These are phyloP conservation scores for Eudemis profundana DNA, from an alignment of 2,888 invertebrate genomes.

Conservation along the genomic window DNA sequence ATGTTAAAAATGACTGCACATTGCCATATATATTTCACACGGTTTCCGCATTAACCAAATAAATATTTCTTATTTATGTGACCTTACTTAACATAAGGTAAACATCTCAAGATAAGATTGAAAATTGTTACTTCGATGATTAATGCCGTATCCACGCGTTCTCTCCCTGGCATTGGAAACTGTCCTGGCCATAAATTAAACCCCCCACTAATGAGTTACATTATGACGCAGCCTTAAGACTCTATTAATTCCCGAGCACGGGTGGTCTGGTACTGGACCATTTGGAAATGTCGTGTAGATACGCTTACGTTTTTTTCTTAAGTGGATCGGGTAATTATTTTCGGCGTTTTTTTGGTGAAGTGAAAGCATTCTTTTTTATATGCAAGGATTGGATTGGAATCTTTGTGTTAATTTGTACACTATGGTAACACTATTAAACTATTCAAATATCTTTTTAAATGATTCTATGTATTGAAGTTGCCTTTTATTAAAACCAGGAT, in stretches of 20 bases:
- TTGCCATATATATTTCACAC: too few relatives aligned
- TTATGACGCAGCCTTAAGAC: slow-evolving; percentile 69
- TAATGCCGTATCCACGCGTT: slow-evolving; percentile 50
- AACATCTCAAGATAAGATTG: too few relatives aligned
- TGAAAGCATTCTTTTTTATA: slow-evolving; percentile 9
- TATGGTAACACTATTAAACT: too few relatives aligned
- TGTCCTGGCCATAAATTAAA: slow-evolving; percentile 73
- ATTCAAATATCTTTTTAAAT: too few relatives aligned
- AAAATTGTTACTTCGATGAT: too few relatives aligned
- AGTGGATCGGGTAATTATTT: slow-evolving; percentile 1
- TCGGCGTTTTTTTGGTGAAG: slow-evolving; percentile 6
- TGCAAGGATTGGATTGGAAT: not conserved
- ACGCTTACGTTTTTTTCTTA: slow-evolving; percentile 14
- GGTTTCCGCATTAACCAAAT: too few relatives aligned
- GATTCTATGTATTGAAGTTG: too few relatives aligned
- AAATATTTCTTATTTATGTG: too few relatives aligned
- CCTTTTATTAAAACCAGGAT: too few relatives aligned
- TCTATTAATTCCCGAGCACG: slow-evolving; percentile 64
- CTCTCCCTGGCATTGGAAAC: slow-evolving; percentile 54
- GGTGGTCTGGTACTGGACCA: slow-evolving; percentile 58
- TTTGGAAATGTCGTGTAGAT: slow-evolving; percentile 37
- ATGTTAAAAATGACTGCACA: too few relatives aligned
- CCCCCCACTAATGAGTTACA: slow-evolving; percentile 72
- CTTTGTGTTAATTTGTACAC: too few relatives aligned
- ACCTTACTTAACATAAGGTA: too few relatives aligned